Conservation (phyloP, 2,888 invertebrate genomes). For the Ashinkailepas kermadecensis region DNA sequence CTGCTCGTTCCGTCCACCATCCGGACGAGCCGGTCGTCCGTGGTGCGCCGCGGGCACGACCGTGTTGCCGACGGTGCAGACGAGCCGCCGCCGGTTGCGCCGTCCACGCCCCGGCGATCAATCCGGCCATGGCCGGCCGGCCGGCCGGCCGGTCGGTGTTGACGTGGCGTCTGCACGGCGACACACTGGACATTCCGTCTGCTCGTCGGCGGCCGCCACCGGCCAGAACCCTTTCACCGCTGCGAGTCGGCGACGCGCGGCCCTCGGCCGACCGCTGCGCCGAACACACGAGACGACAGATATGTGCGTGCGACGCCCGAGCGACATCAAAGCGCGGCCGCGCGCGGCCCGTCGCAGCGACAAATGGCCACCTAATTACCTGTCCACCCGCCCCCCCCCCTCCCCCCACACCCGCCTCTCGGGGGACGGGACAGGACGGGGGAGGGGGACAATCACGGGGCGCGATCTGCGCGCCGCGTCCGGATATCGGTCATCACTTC, state of each 20-base stretch:
- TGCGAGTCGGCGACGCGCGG: neutral
- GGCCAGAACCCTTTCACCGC: neutral
- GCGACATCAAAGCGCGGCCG: neutral
- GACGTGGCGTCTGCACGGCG: too few relatives aligned
- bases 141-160: too few relatives aligned
- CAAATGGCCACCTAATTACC: conserved; percentile 11
- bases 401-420: neutral
- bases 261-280: neutral
- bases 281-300: neutral
- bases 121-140: too few relatives aligned
- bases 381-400: neutral
- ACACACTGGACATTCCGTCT: too few relatives aligned
- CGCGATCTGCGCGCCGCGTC: neutral
- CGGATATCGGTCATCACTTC: conserved; percentile 11
- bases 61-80: too few relatives aligned
- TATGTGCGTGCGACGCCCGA: neutral
- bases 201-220: too few relatives aligned
- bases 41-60: too few relatives aligned
- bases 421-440: neutral
- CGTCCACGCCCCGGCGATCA: too few relatives aligned
- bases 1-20: too few relatives aligned
- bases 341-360: neutral
- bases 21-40: too few relatives aligned
- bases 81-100: too few relatives aligned
- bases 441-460: neutral